Evolutionary conservation across 2,113 vertebrate species (phyloP), one percentile per base, ranked within the genome.

Genomic region (Sisor rabdophorus): DNA sequence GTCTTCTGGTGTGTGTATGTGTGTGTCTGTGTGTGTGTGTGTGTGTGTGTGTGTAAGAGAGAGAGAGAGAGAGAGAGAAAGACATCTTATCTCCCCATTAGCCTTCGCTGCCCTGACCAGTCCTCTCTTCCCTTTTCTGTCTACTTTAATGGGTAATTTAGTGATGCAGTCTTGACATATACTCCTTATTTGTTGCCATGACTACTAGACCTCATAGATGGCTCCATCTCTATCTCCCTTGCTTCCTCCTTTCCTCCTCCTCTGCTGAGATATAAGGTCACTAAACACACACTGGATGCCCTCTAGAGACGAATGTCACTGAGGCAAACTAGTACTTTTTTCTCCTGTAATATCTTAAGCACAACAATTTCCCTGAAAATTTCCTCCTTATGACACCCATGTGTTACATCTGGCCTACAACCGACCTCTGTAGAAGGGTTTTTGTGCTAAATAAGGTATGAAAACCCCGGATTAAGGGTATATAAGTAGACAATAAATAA

Each of bases 151-250:
- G 90, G 89, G 88, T 92, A 90, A 91, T 93, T 93, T 92, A 91
- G 89, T 89, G 89, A 90, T 91, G 89, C 90, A 90, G 78, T 87
- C 87, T 88, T 91, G 91, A 92, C 90, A 92, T 89, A 88, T 89
- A 89, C 89, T 92, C 89, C 91, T 89, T 91, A 91, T 92, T 92
- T 91, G 92, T 93, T 93, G 85, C 91, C 89, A 92, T 93, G 90
- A 88, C 83, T 89, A 92, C 91, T 52, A 80, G 84, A 83, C 87
- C 86, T 89, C 90, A 88, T 90, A 86, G 88, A 90, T 91, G 86
- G 88, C 88, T 90, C 86, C 78, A 85, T 88, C 88, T 87, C 85
- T 85, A 85, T 84, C 87, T 89, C 88, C 86, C 84, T 86, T 15
- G n/a, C 89, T 87, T 85, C 82, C 86, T 85, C 87, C 88, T 88